Base-by-base conservation (phyloP, 2,888 invertebrate species). In the Andrena minutula region DNA sequence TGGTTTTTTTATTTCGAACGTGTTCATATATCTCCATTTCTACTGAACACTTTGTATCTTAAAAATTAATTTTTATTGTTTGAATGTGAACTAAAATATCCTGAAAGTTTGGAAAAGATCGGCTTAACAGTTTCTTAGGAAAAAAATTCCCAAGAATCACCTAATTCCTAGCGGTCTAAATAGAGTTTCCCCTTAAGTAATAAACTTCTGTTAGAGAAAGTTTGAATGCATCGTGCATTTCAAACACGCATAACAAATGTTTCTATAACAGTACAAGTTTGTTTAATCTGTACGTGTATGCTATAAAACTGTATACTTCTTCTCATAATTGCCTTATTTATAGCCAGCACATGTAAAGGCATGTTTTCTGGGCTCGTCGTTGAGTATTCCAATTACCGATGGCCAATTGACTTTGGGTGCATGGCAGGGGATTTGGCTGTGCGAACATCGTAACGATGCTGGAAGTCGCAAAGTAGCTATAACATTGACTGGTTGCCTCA, bases 381-480 rank as follows among this genome's bases (percentile, higher is more conserved):
- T 99, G 93, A 98, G 98, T 92, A 98, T 99, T 94, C 99, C 99
- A 88, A 98, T 99, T 94, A 98, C 98, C 89, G 98, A 99, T 93
- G 99, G 99, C 91, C 98, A 98, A 94, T 95, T 99, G 92, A 98
- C 98, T 94, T 95, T 99, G 92, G 99, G 99, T 90, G 98, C 98
- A 91, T 99, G 99, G 99, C 99, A 99, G 95, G 99, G 99, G 86
- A 97, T 99, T 88, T 99, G 99, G 99, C 96, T 99, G 91, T 99
- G 99, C 95, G 99, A 99, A 95, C 99, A 99, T 95, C 96, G 99
- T 93, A 98, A 99, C 95, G 97, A 97, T 94, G 99, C 98, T 90
- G 98, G 98, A 92, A 98, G 98, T 94, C 96, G 98, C 91, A 98
- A 98, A 96, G 94, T 96, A 90, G 97, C 97, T 92, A 97, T 98